Conservation (phyloP, 2,888 invertebrate genomes). For the Cheilosia vulpina region DNA sequence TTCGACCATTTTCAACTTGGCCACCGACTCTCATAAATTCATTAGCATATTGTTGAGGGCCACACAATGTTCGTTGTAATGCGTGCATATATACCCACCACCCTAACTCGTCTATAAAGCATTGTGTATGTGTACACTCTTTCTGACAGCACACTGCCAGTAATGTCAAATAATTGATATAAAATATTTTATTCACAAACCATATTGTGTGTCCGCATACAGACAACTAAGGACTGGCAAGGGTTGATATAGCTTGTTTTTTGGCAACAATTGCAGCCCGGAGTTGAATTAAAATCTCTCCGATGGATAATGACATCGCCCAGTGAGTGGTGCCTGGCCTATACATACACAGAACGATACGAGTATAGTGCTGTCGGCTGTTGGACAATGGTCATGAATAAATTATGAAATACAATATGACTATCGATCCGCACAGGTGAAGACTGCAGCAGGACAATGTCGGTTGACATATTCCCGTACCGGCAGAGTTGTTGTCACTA, state of each 20-base stretch:
- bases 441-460: slow-evolving; percentile 60
- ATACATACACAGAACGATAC: not conserved
- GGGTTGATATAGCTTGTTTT: slow-evolving; percentile 66
- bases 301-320: slow-evolving; percentile 46
- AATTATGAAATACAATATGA: slow-evolving; percentile 53
- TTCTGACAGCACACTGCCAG: slow-evolving; percentile 51
- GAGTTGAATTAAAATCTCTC: slow-evolving; percentile 60
- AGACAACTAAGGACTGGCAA: slow-evolving; percentile 25
- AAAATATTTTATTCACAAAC: slow-evolving; percentile 67
- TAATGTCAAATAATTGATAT: slow-evolving; percentile 73
- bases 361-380: not conserved
- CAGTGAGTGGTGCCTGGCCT: not conserved
- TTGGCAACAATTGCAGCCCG: slow-evolving; percentile 61
- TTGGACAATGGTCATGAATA: slow-evolving; percentile 50
- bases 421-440: slow-evolving; percentile 67
- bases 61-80: slow-evolving; percentile 65
- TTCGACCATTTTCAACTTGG: slow-evolving; percentile 31
- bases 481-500: slow-evolving; percentile 26
- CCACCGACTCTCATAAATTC: slow-evolving; percentile 55
- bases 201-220: slow-evolving; percentile 23
- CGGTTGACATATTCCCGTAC: slow-evolving; percentile 27
- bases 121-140: slow-evolving; percentile 3
- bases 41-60: slow-evolving; percentile 72
- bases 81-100: slow-evolving; percentile 56
- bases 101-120: not conserved